These are phyloP conservation scores for Drosophila parthenogenetica DNA, from an alignment of 2,888 invertebrate genomes.

Conservation along the genomic window DNA sequence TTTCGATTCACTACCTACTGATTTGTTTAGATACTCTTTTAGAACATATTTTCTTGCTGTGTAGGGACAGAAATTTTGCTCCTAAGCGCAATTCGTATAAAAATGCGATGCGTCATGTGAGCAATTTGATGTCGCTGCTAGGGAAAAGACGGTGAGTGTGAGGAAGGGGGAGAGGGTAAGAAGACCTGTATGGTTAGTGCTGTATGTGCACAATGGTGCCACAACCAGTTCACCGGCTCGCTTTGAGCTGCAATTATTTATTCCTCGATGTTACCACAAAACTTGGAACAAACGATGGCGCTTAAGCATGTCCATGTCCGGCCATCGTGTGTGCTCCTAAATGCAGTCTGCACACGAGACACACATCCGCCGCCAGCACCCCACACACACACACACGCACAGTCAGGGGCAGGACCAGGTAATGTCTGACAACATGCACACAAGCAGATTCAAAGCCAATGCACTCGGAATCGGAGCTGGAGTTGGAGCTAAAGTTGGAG, in stretches of 20 bases:
- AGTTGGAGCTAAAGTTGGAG: constrained; percentile 18
- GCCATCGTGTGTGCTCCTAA: constrained; percentile 52
- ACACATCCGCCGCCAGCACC: constrained; percentile 52
- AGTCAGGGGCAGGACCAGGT: constrained; percentile 43
- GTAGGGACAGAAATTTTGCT: neutral
- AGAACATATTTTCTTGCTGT: neutral
- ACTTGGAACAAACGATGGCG: constrained; percentile 63
- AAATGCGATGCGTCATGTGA: constrained; percentile 78
- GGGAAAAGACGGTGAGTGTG: constrained; percentile 2
- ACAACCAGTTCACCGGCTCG: constrained; percentile 80
- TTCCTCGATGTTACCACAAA: constrained; percentile 61
- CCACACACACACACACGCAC: constrained; percentile 19
- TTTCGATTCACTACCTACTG: no score
- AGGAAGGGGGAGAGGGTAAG: constrained; percentile 1
- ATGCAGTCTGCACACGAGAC: constrained; percentile 58
- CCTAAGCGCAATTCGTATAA: constrained; percentile 66
- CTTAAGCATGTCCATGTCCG: constrained; percentile 81
- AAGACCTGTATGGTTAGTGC: constrained; percentile 2
- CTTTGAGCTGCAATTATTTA: constrained; percentile 78
- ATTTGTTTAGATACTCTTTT: no score
- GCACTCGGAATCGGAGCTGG: constrained; percentile 17
- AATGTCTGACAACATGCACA: constrained; percentile 71
- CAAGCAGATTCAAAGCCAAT: constrained; percentile 23
- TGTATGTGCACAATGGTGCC: constrained; percentile 62
- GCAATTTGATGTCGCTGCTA: constrained; percentile 68